Evolutionary conservation across 2,797 vertebrate genomes (phyloP), one percentile per base, ranked within the genome.

Genomic region (Ambastaia sidthimunki): DNA sequence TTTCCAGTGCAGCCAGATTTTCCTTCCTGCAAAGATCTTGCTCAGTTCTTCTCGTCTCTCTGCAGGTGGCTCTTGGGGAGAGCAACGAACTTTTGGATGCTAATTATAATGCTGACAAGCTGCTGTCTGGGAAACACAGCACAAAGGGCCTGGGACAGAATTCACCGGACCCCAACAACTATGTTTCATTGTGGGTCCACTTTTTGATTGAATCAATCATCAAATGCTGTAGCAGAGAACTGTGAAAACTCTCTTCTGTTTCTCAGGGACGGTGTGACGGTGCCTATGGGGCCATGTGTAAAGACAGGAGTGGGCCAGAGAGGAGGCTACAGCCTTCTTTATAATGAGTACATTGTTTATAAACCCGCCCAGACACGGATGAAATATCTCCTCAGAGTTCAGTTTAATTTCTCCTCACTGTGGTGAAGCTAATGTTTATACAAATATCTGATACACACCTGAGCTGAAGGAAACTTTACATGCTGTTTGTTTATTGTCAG

Each of bases 331-430:
- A 93, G 94, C 0, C 95, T 98, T 12, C 95, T 97, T 67, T 98
- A 98, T 89, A 98, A 98, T 3, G 96, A 98, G 87, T 98, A 91
- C 80, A 89, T 97, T 0, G 94, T 98, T 44, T 98, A 98, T 80
- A 91, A 92, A 75, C 92, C 95, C 0, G 88, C 91, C 0, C 96
- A 98, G 90, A 90, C 90, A 12, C 93, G 89, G 44, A 97, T 97
- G 95, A 92, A 89, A 71, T 98, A 97, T 87, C 92, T 98, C 85
- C 92, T 98, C 31, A 89, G 92, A 57, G 87, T 98, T 84, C 87
- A 76, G 57, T 98, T 98, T 88, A 95, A 95, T 91, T 96, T 93
- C 84, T 70, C 89, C 0, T 93, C 94, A 0, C 87, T 96, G 67
- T 97, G 96, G 96, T 98, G 89, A 96, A 55, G 65, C 60, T 0